Percentiles rank a stretch among this genome's conserved stretches.
phyloP scores from a whole-genome alignment of 1,140 invertebrate genomes.

The Chionoecetes opilio region DNA sequence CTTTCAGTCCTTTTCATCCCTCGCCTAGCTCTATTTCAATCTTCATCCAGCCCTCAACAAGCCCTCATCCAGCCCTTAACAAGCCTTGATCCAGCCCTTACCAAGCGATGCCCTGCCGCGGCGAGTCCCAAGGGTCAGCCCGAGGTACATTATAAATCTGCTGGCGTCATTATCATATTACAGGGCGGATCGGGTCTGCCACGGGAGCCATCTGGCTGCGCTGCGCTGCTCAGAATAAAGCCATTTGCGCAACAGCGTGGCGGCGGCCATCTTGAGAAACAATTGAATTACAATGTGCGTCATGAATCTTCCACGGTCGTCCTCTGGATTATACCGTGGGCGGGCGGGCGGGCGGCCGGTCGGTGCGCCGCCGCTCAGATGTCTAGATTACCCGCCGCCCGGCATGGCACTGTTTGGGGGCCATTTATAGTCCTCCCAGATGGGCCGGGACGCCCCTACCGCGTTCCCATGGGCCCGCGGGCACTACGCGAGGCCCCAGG shows the following conservation, averaged over 20 bases:
- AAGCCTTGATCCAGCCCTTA: neutral
- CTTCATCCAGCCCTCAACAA: no score
- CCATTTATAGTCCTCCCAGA: constrained; percentile 24
- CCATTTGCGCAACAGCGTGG: constrained; percentile 75
- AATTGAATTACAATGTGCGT: constrained; percentile 78
- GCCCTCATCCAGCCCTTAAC: no score
- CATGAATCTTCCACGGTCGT: constrained; percentile 77
- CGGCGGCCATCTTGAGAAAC: constrained; percentile 78
- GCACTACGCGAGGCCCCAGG: neutral
- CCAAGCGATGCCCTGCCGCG: neutral
- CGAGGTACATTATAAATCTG: constrained; percentile 16
- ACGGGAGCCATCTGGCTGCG: constrained; percentile 10
- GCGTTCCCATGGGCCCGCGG: constrained; percentile 10
- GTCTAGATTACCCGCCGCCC: constrained; percentile 53
- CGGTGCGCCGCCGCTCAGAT: neutral
- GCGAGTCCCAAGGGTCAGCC: neutral
- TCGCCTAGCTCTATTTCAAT: neutral
- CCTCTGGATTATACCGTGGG: constrained; percentile 70
- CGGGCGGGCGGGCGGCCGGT: constrained; percentile 56
- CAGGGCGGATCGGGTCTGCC: constrained; percentile 1
- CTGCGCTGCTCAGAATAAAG: constrained; percentile 62
- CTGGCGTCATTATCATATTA: constrained; percentile 10
- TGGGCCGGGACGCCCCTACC: neutral
- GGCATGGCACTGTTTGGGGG: neutral
- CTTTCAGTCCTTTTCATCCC: neutral